Evolutionary conservation across 1,140 invertebrate genomes (phyloP).

Genomic region (Drosophila lacteicornis): DNA sequence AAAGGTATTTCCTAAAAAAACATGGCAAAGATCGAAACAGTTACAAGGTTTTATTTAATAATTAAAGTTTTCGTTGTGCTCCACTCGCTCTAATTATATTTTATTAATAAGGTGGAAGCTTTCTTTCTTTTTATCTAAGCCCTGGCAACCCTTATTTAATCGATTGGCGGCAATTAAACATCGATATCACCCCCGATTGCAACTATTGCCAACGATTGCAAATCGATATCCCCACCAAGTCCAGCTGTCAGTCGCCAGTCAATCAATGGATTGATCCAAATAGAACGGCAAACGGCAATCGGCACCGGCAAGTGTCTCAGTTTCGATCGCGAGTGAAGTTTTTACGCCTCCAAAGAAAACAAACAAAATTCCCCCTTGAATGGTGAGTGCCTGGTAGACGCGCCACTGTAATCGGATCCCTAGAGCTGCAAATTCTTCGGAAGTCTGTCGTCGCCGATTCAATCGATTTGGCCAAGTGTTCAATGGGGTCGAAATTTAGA

Average conservation of each 20-base stretch:
- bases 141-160: not conserved
- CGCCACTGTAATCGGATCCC: conserved; percentile 16
- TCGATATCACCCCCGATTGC: not conserved
- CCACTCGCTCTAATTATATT: too few relatives aligned
- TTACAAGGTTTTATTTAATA: not conserved
- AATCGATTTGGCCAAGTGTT: conserved; percentile 4
- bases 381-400: conserved; percentile 33
- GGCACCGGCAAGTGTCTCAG: conserved; percentile 9
- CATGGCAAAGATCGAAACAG: not conserved
- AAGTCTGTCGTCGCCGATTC: conserved; percentile 9
- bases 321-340: conserved; percentile 1
- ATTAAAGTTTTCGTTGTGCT: too few relatives aligned
- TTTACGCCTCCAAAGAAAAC: conserved; percentile 15
- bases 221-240: not conserved
- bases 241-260: not conserved
- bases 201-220: not conserved
- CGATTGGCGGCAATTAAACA: not conserved
- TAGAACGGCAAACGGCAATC: conserved; percentile 2
- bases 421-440: conserved; percentile 3
- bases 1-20: not conserved
- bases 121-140: not conserved
- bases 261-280: not conserved
- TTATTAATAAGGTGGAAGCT: too few relatives aligned
- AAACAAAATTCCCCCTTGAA: not conserved
- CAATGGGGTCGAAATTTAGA: conserved; percentile 4